Percentiles rank a stretch among this genome's conserved stretches.
These are phyloP conservation scores for Gorsachius magnificus DNA, from an alignment of 2,797 vertebrate species.

Conservation along the genomic window DNA sequence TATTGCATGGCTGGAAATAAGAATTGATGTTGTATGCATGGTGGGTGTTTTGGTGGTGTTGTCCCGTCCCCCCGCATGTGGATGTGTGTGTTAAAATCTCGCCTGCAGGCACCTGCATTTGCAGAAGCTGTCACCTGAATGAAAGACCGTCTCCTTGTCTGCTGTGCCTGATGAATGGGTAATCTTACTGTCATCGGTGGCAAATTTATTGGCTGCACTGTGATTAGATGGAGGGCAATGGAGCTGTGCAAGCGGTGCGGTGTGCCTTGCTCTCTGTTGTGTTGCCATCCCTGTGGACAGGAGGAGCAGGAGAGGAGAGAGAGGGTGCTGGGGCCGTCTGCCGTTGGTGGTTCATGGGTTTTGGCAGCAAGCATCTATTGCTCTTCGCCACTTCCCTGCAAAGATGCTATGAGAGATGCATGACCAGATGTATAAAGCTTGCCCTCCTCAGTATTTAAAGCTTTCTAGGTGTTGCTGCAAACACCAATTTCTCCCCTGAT, in stretches of 20 bases:
- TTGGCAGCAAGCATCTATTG: not conserved
- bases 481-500: not conserved
- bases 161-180: not conserved
- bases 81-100: not conserved
- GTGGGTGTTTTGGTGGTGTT: too few relatives aligned
- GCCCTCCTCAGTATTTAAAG: not conserved
- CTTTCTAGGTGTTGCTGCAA: not conserved
- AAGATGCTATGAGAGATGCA: accelerated
- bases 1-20: not conserved
- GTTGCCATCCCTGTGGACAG: not conserved
- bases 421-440: not conserved
- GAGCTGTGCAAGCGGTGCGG: not conserved
- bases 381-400: not conserved
- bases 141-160: not conserved
- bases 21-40: not conserved
- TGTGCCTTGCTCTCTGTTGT: not conserved
- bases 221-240: not conserved
- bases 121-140: not conserved
- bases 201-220: not conserved
- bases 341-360: accelerated
- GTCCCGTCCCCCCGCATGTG: too few relatives aligned
- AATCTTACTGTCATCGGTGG: not conserved
- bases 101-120: not conserved
- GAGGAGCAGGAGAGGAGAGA: not conserved
- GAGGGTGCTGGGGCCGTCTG: not conserved